Evolutionary conservation across 2,797 vertebrate genomes (phyloP), one percentile per base, ranked within the genome.

Genomic region (Cryptoblepharus egeriae): DNA sequence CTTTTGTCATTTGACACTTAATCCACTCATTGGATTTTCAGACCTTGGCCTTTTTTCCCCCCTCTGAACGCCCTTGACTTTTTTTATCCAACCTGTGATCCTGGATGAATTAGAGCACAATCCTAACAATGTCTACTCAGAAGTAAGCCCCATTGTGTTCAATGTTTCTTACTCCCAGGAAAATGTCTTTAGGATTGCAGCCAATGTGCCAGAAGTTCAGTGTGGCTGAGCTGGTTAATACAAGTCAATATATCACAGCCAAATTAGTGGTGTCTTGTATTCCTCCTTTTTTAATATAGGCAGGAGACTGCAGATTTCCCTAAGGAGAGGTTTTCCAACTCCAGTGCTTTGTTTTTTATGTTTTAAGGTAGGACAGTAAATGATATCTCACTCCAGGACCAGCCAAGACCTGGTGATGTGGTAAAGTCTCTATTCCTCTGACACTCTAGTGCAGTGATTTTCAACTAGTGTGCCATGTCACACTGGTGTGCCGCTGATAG

Each of bases 1-100:
- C 87, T 84, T 84, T 79, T 78, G 80, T 74, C 79, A 45, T 83
- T 81, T 58, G 45, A 49, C 68, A 85, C 63, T 79, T 85, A 87
- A 81, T 32, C 75, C 63, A 72, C 65, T 79, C 79, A 82, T 64
- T 72, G 81, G 37, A 63, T 75, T 87, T 79, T 79, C 81, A 75
- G 61, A 32, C 30, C 28, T 81, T 45, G 57, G 20, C 76, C 70
- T 72, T 81, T 52, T 37, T 24, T 22, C 16, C 16, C 12, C 45
- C 78, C 37, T 20, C 52, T 77, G 68, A 55, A 30, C 32, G 83
- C 55, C 72, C 65, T 28, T 70, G 78, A 37, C 28, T 63, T 30
- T 73, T 78, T 73, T 70, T 30, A 28, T 30, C 39, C 4, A n/a
- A 45, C 57, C 55, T 61, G 35, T 71, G 39, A 61, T 57, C 26